A percentile compares a stretch with the other conserved stretches of the same genome.
Conservation (phyloP, 2,797 vertebrate species). For the Eupleurogrammus muticus region DNA sequence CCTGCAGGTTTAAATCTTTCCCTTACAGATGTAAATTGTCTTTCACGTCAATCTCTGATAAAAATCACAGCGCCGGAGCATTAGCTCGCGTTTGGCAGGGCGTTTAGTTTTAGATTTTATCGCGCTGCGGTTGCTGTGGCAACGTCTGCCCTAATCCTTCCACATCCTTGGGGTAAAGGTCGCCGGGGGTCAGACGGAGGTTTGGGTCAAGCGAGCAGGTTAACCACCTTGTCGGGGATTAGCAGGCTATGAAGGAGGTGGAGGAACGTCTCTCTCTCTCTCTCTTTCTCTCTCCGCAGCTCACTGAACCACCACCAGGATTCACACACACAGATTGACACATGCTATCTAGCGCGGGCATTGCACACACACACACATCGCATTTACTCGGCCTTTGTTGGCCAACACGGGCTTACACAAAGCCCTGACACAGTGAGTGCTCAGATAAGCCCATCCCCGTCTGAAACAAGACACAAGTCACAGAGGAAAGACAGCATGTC, state of each 20-base stretch:
- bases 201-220: conserved; percentile 74
- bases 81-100: conserved; percentile 46
- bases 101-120: conserved; percentile 59
- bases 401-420: conserved; percentile 57
- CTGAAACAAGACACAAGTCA: conserved; percentile 35
- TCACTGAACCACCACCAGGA: conserved; percentile 59
- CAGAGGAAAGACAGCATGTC: conserved; percentile 39
- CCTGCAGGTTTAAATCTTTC: conserved; percentile 37
- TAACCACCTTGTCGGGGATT: conserved; percentile 84
- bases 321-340: conserved; percentile 32
- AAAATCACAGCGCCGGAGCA: conserved; percentile 51
- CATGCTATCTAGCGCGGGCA: conserved; percentile 41
- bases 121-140: conserved; percentile 43
- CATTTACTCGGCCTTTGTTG: conserved; percentile 64
- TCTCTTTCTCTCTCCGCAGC: conserved; percentile 57
- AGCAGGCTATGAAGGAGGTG: conserved; percentile 57
- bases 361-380: conserved; percentile 36
- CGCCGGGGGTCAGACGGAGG: conserved; percentile 68
- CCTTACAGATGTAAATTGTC: conserved; percentile 29
- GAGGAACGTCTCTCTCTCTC: conserved; percentile 66
- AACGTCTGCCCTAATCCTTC: conserved; percentile 46
- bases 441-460: conserved; percentile 53
- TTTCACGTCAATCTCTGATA: conserved; percentile 38
- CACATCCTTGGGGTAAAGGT: conserved; percentile 71
- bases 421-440: conserved; percentile 48